Conservation (phyloP, 1,140 invertebrate genomes). For the Leptinotarsa lineolata region DNA sequence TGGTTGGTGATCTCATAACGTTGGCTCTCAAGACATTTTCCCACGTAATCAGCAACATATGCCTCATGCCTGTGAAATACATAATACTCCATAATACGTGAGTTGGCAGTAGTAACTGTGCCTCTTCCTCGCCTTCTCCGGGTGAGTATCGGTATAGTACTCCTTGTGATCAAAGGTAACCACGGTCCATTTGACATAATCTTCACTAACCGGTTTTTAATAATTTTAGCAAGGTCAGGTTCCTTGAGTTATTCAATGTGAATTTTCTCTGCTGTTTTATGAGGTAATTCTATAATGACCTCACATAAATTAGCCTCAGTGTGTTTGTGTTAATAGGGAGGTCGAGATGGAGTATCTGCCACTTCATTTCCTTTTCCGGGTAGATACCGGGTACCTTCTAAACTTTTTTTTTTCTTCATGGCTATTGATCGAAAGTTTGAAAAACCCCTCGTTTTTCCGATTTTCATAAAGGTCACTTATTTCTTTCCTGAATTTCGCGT, state of each 20-base stretch:
- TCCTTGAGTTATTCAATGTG: too few relatives aligned
- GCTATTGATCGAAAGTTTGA: too few relatives aligned
- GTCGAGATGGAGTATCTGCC: conserved; percentile 32
- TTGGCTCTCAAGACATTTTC: conserved; percentile 34
- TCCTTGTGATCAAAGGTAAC: conserved; percentile 44
- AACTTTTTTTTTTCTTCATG: too few relatives aligned
- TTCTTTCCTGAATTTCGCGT: too few relatives aligned
- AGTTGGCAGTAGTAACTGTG: conserved; percentile 38
- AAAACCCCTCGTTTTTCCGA: too few relatives aligned
- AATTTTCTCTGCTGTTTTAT: conserved; percentile 41
- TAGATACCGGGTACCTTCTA: conserved; percentile 39
- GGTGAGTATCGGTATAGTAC: conserved; percentile 46
- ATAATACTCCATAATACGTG: conserved; percentile 38
- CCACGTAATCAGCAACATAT: conserved; percentile 39
- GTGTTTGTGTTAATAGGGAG: conserved; percentile 11
- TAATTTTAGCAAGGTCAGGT: conserved; percentile 24
- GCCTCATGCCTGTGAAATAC: conserved; percentile 48
- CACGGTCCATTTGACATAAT: conserved; percentile 40
- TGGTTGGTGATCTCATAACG: conserved; percentile 38
- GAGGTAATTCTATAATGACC: too few relatives aligned
- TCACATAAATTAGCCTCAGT: too few relatives aligned
- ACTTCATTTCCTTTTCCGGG: conserved; percentile 38
- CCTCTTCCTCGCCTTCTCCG: conserved; percentile 41
- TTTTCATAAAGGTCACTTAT: too few relatives aligned
- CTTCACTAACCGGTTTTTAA: conserved; percentile 35